Conservation (phyloP, 2,113 vertebrate genomes). For the Cromileptes altivelis region DNA sequence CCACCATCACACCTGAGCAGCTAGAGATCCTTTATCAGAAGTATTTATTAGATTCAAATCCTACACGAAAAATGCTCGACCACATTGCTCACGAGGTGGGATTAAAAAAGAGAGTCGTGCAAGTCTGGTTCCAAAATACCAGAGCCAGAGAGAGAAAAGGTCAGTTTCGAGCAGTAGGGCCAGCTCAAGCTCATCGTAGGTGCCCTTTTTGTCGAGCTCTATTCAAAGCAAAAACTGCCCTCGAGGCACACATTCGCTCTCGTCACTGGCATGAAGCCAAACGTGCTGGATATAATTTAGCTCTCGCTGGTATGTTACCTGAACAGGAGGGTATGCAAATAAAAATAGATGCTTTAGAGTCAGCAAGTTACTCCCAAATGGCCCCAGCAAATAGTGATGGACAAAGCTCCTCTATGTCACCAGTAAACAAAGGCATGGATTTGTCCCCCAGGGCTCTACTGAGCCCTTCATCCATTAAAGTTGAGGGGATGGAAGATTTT, state of each 20-base stretch:
- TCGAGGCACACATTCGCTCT: conserved; percentile 98
- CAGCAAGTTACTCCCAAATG: conserved; percentile 90
- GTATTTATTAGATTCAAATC: conserved; percentile 97
- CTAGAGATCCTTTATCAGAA: conserved; percentile 98
- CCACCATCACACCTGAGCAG: conserved; percentile 99
- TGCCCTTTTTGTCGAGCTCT: conserved; percentile 98
- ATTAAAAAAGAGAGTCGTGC: conserved; percentile 98
- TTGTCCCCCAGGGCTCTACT: conserved; percentile 94
- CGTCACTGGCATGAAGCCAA: conserved; percentile 99
- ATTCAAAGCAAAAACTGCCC: conserved; percentile 98
- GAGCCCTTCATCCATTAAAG: conserved; percentile 98
- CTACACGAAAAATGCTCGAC: conserved; percentile 98
- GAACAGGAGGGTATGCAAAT: conserved; percentile 94
- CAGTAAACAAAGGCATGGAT: conserved; percentile 94
- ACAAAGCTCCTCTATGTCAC: conserved; percentile 94
- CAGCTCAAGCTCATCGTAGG: conserved; percentile 95
- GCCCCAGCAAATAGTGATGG: conserved; percentile 89
- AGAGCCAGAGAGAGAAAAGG: conserved; percentile 97
- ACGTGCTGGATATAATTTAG: conserved; percentile 96
- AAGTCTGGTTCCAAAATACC: conserved; percentile 99
- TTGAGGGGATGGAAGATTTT: conserved; percentile 97
- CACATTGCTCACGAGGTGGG: conserved; percentile 99
- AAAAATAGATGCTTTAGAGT: conserved; percentile 94
- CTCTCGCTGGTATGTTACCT: conserved; percentile 92
- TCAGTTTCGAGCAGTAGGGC: conserved; percentile 97